Conservation (phyloP, 1,140 invertebrate genomes). For the Diachasmimorpha longicaudata region DNA sequence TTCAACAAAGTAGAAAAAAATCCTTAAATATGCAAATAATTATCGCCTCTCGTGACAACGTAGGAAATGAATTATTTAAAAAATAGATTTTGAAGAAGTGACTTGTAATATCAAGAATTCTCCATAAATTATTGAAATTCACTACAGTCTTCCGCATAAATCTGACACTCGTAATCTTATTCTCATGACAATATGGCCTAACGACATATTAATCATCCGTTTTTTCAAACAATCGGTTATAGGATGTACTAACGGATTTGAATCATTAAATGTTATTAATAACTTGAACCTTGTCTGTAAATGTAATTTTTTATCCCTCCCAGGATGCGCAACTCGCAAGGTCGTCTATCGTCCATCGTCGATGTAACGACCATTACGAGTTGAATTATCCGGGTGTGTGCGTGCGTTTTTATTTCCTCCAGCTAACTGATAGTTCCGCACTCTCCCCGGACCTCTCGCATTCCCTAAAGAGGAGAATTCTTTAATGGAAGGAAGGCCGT, state of each 20-base stretch:
- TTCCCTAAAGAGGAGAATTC: background rate
- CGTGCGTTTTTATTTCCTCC: background rate
- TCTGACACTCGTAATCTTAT: background rate
- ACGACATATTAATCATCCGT: background rate
- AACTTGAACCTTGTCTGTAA: background rate
- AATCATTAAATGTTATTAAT: constrained; percentile 7
- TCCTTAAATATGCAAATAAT: no score
- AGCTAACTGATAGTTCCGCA: background rate
- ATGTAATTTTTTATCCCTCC: background rate
- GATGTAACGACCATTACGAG: background rate
- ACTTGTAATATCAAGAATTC: background rate
- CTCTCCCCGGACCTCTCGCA: background rate
- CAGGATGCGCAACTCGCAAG: background rate
- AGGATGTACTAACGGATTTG: constrained; percentile 2
- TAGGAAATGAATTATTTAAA: background rate
- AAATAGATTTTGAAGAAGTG: background rate
- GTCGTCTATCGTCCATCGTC: background rate
- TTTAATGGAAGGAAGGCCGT: background rate
- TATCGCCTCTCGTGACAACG: background rate
- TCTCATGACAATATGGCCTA: background rate
- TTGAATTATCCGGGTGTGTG: background rate
- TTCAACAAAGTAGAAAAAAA: no score
- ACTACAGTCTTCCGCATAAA: background rate
- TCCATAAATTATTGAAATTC: background rate
- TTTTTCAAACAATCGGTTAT: background rate